Base-by-base conservation (phyloP, 2,888 invertebrate species). In the Drosophila testacea region DNA sequence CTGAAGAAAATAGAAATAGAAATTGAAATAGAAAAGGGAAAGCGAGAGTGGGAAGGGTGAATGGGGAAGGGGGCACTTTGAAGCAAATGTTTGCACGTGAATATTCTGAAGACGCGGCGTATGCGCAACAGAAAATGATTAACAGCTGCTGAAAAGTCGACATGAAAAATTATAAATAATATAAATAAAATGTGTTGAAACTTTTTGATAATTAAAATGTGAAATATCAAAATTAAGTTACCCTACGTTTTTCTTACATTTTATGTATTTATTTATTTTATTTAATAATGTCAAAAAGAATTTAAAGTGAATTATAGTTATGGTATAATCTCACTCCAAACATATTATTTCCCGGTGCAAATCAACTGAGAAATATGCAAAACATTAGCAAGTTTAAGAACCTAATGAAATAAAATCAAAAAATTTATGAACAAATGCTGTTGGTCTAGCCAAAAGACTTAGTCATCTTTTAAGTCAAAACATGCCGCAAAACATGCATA, bases 71-170 rank as follows among this genome's bases (percentile, higher is more conserved):
- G 13, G 59, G 32, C 36, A 63, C 38, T 52, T 44, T 11, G 6
- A 36, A 36, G 44, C 48, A 51, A 73, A 60, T 78, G 70, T 38
- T 66, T 67, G 77, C 77, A 77, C 77, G 79, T 78, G 77, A 70
- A 74, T 60, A 36, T 44, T 47, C 7, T n/a, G 36, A 30, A 13
- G 55, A 55, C 22, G 59, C 66, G 66, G 51, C 70, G 73, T 62
- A 66, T 77, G 63, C 69, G 73, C 46, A 70, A 79, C 61, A 67
- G 70, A 27, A 60, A 70, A 59, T 77, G 65, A 38, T 56, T 64
- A 68, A 75, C 87, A 87, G 84, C 82, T 79, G 84, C 70, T 84
- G 64, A 65, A 68, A 66, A 69, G 57, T 67, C 73, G 54, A 41
- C 48, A 70, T 50, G 50, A 67, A 65, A 67, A 57, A 67, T 51